Percentiles rank a stretch among this genome's conserved stretches.
Conservation (phyloP, 2,113 vertebrate species). For the Siniperca chuatsi region DNA sequence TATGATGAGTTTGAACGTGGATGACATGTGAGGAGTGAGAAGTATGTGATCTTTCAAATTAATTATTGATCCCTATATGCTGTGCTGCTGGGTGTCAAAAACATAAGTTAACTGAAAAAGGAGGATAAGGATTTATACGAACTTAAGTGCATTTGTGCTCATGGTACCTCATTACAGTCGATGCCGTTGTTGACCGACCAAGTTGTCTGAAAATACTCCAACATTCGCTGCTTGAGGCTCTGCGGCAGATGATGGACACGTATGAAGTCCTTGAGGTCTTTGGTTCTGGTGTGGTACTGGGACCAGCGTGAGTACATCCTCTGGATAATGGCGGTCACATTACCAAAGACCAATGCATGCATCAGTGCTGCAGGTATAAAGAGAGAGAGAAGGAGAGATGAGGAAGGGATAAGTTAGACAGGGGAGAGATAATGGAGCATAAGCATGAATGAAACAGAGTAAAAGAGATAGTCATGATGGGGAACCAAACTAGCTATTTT, state of each 20-base stretch:
- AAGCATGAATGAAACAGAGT: slow-evolving; percentile 4
- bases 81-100: slow-evolving; percentile 30
- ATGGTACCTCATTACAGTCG: slow-evolving; percentile 94
- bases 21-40: neutral
- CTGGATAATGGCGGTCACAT: slow-evolving; percentile 98
- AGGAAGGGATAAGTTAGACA: neutral
- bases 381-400: neutral
- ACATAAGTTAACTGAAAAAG: slow-evolving; percentile 19
- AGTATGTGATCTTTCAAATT: slow-evolving; percentile 30
- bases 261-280: slow-evolving; percentile 98
- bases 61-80: slow-evolving; percentile 39
- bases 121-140: neutral
- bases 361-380: slow-evolving; percentile 88
- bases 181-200: slow-evolving; percentile 99
- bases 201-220: slow-evolving; percentile 99
- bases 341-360: slow-evolving; percentile 98
- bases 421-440: neutral
- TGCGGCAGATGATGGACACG: slow-evolving; percentile 97
- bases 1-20: slow-evolving; percentile 19
- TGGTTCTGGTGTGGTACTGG: slow-evolving; percentile 97
- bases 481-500: slow-evolving; percentile 9
- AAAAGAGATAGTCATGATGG: slow-evolving; percentile 2
- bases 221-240: slow-evolving; percentile 97
- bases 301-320: slow-evolving; percentile 99
- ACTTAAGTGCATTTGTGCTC: neutral